Base-by-base conservation (phyloP, 2,888 invertebrate genomes). In the Eupithecia dodoneata region DNA sequence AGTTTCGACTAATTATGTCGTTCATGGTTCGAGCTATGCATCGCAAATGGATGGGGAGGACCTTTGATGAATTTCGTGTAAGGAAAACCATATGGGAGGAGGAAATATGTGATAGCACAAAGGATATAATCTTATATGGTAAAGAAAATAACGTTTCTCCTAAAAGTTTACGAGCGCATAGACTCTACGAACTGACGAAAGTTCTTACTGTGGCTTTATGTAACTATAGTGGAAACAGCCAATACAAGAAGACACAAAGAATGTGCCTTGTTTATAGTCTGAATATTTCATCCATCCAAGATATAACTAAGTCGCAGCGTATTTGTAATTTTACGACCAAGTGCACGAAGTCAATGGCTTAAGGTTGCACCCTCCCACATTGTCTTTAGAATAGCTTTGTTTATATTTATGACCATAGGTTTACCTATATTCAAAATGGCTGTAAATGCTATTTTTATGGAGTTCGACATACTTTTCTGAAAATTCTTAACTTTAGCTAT, bases 261-360 rank as follows among this genome's bases (percentile, higher is more conserved):
- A 42, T 7, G 30, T 13, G 41, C 12, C 18, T 9, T 44, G 10
- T 44, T 44, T n/a, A 4, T n/a, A 67, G n/a, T 44, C 42, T n/a
- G n/a, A 67, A 67, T 67, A 18, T 45, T 45, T 44, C 18, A 45
- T 67, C 44, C 67, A 59, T 7, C n/a, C 55, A 59, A 59, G 55
- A 10, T 10, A 18, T 59, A n/a, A 2, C 6, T 0, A 4, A 13
- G 15, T n/a, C 44, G n/a, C 44, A 67, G 44, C 67, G 41, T 69
- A 47, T 45, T 45, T 5, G 47, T 70, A 18, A 45, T 74, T 81
- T 81, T 81, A 84, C 73, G 79, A 75, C 69, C 67, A 72, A 76
- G 75, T 78, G 78, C 73, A 77, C 72, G 80, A 81, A 82, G 82
- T 82, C 83, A 82, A 84, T 81, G 83, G 79, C 81, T 81, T 80